Evolutionary conservation across 2,113 vertebrate species (phyloP).

Genomic region (Maccullochella peelii): DNA sequence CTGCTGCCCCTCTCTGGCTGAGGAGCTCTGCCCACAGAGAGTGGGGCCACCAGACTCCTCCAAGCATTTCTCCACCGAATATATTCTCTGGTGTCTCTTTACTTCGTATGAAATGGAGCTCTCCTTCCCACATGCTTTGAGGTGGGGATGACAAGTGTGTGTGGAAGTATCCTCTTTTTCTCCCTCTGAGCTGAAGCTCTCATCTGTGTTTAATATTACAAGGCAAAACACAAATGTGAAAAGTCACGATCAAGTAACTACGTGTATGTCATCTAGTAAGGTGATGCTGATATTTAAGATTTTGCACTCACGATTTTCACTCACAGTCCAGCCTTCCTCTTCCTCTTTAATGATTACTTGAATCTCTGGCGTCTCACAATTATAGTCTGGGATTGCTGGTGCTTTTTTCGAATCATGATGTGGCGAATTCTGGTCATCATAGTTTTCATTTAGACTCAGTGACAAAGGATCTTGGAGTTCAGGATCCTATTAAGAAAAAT

Average conservation of each 20-base stretch:
- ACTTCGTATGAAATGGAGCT: neutral
- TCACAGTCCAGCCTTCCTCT: conserved; percentile 71
- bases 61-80: conserved; percentile 12
- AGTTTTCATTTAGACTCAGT: conserved; percentile 54
- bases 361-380: conserved; percentile 59
- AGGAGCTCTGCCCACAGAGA: conserved; percentile 29
- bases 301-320: conserved; percentile 71
- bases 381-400: conserved; percentile 26
- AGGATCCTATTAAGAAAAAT: conserved; percentile 59
- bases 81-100: neutral
- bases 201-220: conserved; percentile 46
- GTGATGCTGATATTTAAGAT: conserved; percentile 21
- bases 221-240: conserved; percentile 6
- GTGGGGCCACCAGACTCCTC: neutral
- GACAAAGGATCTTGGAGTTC: conserved; percentile 65
- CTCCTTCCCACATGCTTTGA: conserved; percentile 28
- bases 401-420: conserved; percentile 28
- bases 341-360: conserved; percentile 71
- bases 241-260: neutral
- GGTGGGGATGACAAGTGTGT: neutral
- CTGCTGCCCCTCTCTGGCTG: conserved; percentile 10
- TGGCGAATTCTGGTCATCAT: conserved; percentile 32
- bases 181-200: conserved; percentile 33
- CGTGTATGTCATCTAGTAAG: neutral
- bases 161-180: conserved; percentile 28